These are phyloP conservation scores for Gallinago jamesoni DNA, from an alignment of 2,113 vertebrate species.

Conservation along the genomic window DNA sequence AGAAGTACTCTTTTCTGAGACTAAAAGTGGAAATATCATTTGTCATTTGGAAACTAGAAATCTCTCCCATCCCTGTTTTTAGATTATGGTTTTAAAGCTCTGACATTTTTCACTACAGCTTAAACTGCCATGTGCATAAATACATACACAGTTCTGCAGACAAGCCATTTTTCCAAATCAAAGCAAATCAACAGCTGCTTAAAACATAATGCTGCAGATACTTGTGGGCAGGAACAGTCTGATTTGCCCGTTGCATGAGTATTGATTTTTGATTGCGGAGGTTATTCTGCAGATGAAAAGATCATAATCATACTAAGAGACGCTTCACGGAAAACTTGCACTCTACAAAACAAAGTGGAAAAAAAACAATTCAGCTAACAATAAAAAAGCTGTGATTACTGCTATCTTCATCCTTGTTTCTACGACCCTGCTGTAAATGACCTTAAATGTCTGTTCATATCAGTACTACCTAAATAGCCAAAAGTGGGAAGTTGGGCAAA, in stretches of 20 bases:
- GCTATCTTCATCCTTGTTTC: neutral
- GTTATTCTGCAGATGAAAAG: slow-evolving; percentile 50
- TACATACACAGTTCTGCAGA: slow-evolving; percentile 11
- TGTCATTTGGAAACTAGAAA: slow-evolving; percentile 1
- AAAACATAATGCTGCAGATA: slow-evolving; percentile 34
- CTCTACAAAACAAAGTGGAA: neutral
- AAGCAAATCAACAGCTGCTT: slow-evolving; percentile 57
- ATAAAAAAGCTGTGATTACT: neutral
- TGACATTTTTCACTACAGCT: slow-evolving; percentile 10
- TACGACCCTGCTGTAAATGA: neutral
- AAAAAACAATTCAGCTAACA: neutral
- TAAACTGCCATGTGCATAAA: slow-evolving; percentile 27
- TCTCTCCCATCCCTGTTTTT: neutral
- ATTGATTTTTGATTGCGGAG: slow-evolving; percentile 67
- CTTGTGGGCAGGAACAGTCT: slow-evolving; percentile 5
- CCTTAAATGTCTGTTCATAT: neutral
- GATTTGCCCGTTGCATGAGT: slow-evolving; percentile 35
- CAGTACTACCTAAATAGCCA: neutral
- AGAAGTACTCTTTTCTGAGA: neutral
- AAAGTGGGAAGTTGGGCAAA: neutral
- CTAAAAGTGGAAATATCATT: neutral
- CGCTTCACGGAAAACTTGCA: slow-evolving; percentile 21
- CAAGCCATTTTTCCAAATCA: slow-evolving; percentile 52
- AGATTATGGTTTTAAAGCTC: slow-evolving; percentile 25
- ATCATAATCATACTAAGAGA: slow-evolving; percentile 31